Percentiles rank a stretch among this genome's conserved stretches.
Conservation (phyloP, 2,113 vertebrate species). For the Laticauda colubrina region DNA sequence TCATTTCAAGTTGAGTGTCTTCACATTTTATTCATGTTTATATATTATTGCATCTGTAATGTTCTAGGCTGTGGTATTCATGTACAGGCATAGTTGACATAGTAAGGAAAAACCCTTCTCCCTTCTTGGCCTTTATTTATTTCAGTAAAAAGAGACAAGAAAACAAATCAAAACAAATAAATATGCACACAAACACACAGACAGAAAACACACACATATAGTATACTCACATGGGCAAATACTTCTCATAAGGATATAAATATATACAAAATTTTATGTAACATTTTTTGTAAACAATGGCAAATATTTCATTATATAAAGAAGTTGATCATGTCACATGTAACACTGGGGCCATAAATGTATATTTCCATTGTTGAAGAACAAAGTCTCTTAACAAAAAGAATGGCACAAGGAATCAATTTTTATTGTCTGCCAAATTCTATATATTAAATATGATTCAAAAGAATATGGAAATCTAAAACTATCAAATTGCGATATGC, state of each 20-base stretch:
- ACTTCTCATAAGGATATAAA: too few species aligned
- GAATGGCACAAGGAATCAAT: not conserved
- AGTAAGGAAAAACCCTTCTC: not conserved
- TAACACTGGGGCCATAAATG: not conserved
- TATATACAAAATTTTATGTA: too few species aligned
- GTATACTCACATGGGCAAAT: too few species aligned
- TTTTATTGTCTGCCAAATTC: not conserved
- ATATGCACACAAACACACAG: not conserved
- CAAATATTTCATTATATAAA: not conserved
- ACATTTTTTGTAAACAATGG: not conserved
- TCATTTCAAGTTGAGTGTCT: not conserved
- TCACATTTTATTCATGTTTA: not conserved
- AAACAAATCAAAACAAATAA: not conserved
- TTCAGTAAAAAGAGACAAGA: not conserved
- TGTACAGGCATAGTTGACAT: not conserved
- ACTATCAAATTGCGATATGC: not conserved
- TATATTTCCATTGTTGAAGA: not conserved
- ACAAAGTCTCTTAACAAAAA: not conserved
- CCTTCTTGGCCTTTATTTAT: not conserved
- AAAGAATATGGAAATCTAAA: not conserved
- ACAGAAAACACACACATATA: too few species aligned
- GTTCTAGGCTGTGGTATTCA: not conserved
- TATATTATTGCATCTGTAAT: not conserved
- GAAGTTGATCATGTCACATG: not conserved
- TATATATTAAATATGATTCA: not conserved